Evolutionary conservation across 2,113 vertebrate species (phyloP).

Genomic region (Enhydra lutris): DNA sequence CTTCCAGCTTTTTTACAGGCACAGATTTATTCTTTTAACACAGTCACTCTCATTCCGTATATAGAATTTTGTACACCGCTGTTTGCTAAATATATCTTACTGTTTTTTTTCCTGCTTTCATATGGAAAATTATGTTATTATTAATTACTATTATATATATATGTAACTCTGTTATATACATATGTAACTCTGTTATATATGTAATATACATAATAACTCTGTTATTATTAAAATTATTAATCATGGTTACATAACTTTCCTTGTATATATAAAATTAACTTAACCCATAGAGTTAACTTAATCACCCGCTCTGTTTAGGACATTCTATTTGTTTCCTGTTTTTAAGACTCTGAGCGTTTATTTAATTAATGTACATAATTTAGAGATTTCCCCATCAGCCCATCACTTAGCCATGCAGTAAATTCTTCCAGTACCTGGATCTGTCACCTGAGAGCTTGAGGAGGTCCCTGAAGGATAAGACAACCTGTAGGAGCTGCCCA

Average conservation of each 20-base stretch:
- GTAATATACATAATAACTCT: neutral
- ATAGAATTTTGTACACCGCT: neutral
- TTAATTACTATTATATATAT: neutral
- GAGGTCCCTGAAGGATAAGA: neutral
- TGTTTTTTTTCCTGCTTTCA: neutral
- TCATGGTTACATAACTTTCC: neutral
- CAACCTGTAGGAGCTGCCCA: neutral
- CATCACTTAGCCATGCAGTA: neutral
- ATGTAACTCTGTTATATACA: neutral
- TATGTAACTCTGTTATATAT: neutral
- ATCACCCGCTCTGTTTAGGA: neutral
- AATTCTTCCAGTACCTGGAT: neutral
- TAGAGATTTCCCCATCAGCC: neutral
- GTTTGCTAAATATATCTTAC: slow-evolving; percentile 12
- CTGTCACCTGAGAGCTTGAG: neutral
- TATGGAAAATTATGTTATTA: neutral
- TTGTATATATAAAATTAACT: neutral
- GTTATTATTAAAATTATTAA: neutral
- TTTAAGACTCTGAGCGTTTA: slow-evolving; percentile 1
- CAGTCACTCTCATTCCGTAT: neutral
- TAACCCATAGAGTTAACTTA: neutral
- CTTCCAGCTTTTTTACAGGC: neutral
- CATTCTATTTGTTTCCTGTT: neutral
- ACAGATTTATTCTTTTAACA: neutral
- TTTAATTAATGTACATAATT: neutral